A percentile compares a stretch with the other conserved stretches of the same genome.
Conservation (phyloP, 1,140 invertebrate genomes). For the Caerostris darwini region DNA sequence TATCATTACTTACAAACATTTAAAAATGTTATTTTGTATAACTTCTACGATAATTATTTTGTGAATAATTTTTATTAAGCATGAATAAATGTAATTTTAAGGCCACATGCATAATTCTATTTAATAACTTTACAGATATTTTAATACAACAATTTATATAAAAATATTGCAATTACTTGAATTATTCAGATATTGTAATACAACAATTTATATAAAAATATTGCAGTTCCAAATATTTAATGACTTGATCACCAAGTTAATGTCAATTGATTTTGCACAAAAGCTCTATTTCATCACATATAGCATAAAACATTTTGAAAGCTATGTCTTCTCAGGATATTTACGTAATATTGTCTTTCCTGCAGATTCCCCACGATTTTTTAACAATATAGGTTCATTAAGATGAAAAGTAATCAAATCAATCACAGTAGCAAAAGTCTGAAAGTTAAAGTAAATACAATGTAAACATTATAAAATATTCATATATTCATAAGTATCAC, state of each 20-base stretch:
- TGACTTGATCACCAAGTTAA: background rate
- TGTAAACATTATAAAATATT: background rate
- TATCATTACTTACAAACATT: too few relatives aligned
- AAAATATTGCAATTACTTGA: too few relatives aligned
- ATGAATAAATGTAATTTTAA: too few relatives aligned
- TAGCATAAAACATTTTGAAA: background rate
- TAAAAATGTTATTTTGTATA: too few relatives aligned
- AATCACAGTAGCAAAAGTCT: slow-evolving; percentile 79
- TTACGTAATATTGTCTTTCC: slow-evolving; percentile 78
- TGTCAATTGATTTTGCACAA: background rate
- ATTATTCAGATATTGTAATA: too few relatives aligned
- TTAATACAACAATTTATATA: too few relatives aligned
- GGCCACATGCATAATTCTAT: too few relatives aligned
- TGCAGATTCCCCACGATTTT: slow-evolving; percentile 78
- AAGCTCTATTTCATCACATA: background rate
- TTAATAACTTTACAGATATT: too few relatives aligned
- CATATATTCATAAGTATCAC: too few relatives aligned
- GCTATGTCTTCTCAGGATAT: slow-evolving; percentile 71
- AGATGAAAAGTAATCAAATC: slow-evolving; percentile 79
- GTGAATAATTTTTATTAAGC: too few relatives aligned
- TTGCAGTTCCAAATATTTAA: background rate
- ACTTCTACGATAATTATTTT: too few relatives aligned
- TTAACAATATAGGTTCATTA: slow-evolving; percentile 79
- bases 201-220: too few relatives aligned
- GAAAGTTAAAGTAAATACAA: slow-evolving; percentile 36